Base-by-base conservation (phyloP, 2,113 vertebrate species). In the Tenrec ecaudatus region DNA sequence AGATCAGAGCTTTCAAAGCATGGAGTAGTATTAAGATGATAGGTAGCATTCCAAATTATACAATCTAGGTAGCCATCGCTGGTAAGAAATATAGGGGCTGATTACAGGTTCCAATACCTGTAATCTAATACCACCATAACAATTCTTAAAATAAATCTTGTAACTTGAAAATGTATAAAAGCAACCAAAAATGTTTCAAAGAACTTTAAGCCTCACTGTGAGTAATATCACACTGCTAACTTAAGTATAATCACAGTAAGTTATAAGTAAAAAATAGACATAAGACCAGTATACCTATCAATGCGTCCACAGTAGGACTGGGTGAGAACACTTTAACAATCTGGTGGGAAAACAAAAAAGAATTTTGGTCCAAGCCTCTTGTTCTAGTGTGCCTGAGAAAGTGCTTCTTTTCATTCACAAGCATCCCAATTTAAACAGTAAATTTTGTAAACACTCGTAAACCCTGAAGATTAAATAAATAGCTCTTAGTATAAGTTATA, bases 1-100 rank as follows among this genome's bases (percentile, higher is more conserved):
- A 69, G 9, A 71, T 29, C 43, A 82, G 76, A 92, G n/a, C 88
- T 86, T 87, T 88, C 66, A 81, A 83, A 96, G 73, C 83, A 69
- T 5, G 15, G 64, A 90, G n/a, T 77, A 66, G 83, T 92, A 62
- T 33, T 19, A 83, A 81, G 77, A 71, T 91, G 53, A 31, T 86
- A 9, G n/a, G 64, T 90, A 86, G 36, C 15, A 92, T 90, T 90
- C 94, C 64, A 90, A 77, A 83, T 78, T 27, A 83, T 92, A 83
- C 62, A 86, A 83, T 82, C 43, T 53, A 53, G 47, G 12, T 53
- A 10, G 9, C 47, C 29, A 79, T 94, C 29, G 76, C 88, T 53
- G 31, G 68, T 36, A 27, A 86, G 58, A 86, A 93, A 89, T 14
- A 86, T 53, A 91, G 47, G 89, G 9, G 19, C 9, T 53, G 27